Evolutionary conservation across 2,888 invertebrate genomes (phyloP), one percentile per base, ranked within the genome.

Genomic region (Mimachlamys varia): DNA sequence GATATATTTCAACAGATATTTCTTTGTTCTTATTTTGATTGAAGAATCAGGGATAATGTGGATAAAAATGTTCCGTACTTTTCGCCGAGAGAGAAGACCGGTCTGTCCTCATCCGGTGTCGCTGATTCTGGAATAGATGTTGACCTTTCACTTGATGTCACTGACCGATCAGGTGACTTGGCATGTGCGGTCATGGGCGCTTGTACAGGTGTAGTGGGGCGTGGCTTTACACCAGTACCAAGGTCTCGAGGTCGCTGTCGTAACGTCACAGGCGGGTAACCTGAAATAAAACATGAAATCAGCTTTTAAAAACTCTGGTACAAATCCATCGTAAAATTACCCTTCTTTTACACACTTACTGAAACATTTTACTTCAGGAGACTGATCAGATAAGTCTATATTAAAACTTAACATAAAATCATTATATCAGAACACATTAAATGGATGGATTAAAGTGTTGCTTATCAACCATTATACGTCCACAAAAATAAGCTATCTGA

Each of bases 181-280:
- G 76, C 76, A 22, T 76, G 76, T 27, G 76, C 76, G 1, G 76
- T 76, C 22, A 76, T 76, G 27, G 76, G 76, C 4, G 76, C 76
- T 33, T 76, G 76, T 33, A 76, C 76, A 1, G 76, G 76, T 5
- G 76, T 76, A 33, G 76, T 76, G 27, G 76, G 76, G 76, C 76
- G 76, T 76, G 76, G 76, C 27, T 76, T 76, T 12, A 76, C 17
- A 12, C 76, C 76, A 33, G 27, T 19, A 1, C 44, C 90, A 12
- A 90, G 87, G 53, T 76, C 87, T 55, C 89, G 89, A n/a, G 90
- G 90, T 87, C 90, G 87, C 33, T 89, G 90, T 89, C 90, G 90
- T 89, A 89, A 33, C 53, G 89, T 53, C 5, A 89, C 55, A 10
- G 53, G 50, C 12, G 89, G 55, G 88, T 90, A 90, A 13, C 90